Base-by-base conservation (phyloP, 2,113 vertebrate genomes). In the Enhydra lutris region DNA sequence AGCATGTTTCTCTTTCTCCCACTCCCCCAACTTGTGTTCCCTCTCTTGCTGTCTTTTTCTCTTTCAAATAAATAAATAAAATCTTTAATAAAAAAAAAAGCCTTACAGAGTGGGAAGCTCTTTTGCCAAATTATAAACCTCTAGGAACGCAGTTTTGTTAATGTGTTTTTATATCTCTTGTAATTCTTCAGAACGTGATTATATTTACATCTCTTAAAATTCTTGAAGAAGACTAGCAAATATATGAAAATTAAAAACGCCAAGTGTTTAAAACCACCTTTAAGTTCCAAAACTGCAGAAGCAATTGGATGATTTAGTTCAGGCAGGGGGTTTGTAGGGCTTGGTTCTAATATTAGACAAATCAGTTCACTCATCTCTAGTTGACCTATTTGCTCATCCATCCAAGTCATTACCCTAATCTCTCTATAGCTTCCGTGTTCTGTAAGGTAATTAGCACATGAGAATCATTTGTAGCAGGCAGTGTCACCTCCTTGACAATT, bases 311-410 rank as follows among this genome's bases (percentile, higher is more conserved):
- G 73, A 80, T 89, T 97, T 82, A 42, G 74, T 87, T 92, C 83
- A 97, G 73, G 74, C 89, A 92, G 73, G 63, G 67, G 8, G 55
- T 88, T 94, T 96, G 57, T 92, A 79, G 92, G 55, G 42, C 74
- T 97, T 50, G 17, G 23, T 92, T 98, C 95, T 97, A 96, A 96
- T 96, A 96, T 96, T 97, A 98, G 97, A 92, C 74, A 97, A 94
- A 95, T 96, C 89, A 95, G 89, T 86, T 92, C 81, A 55, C 91
- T 98, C 87, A 97, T 96, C 96, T 96, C 95, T 92, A 81, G 67
- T 50, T 97, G 97, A 97, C 98, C 97, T 97, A 96, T 96, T 97
- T 97, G 76, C 96, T 97, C 95, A 97, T 89, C 85, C 93, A 79
- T 91, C 81, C 78, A 95, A 97, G 39, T 96, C 80, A 91, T 97